Percentiles rank a stretch among this genome's conserved stretches.
Evolutionary conservation across 2,113 vertebrate species (phyloP).

Genomic region (Zootoca vivipara): DNA sequence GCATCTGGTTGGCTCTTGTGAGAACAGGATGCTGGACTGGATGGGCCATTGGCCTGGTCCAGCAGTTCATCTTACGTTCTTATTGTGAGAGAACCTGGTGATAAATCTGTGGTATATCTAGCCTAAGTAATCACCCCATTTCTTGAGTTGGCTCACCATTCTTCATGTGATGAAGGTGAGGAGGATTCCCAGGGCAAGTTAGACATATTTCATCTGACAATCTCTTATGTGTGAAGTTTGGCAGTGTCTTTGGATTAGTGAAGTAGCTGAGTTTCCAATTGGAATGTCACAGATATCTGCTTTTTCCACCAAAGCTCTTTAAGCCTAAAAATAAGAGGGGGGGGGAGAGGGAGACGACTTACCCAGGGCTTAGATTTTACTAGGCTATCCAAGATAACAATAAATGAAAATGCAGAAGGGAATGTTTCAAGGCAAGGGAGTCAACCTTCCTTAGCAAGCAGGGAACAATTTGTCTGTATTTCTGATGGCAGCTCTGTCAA

Average conservation of each 20-base stretch:
- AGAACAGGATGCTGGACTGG: no score
- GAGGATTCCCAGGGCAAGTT: not conserved
- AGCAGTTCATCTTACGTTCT: no score
- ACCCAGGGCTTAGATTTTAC: not conserved
- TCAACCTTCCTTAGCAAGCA: not conserved
- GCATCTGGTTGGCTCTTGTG: no score
- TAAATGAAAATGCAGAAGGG: not conserved
- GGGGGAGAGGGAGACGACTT: not conserved
- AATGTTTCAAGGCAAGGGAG: not conserved
- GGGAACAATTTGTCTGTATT: not conserved
- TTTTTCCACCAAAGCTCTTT: not conserved
- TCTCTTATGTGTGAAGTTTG: not conserved
- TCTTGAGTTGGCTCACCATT: no score
- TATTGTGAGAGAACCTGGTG: not conserved
- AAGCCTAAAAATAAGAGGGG: not conserved
- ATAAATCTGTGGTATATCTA: not conserved
- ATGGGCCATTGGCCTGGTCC: no score
- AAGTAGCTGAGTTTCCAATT: not conserved
- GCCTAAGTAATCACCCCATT: not conserved
- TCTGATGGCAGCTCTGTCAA: constrained; percentile 7
- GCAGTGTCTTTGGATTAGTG: not conserved
- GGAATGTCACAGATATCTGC: not conserved
- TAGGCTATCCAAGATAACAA: not conserved
- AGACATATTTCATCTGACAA: not conserved
- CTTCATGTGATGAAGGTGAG: no score